Conservation (phyloP, 2,113 vertebrate genomes). For the Rhineura floridana region DNA sequence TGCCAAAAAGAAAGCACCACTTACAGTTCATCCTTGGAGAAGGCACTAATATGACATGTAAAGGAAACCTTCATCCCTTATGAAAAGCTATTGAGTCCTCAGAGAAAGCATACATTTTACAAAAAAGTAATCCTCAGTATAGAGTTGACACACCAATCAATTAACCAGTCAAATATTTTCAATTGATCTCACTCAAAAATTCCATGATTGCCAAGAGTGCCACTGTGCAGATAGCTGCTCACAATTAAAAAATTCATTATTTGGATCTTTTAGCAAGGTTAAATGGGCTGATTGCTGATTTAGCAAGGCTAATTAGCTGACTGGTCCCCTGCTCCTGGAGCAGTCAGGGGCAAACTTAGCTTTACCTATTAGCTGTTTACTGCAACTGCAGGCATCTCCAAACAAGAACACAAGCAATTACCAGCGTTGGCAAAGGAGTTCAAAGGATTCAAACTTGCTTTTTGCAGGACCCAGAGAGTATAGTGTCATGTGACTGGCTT, state of each 20-base stretch:
- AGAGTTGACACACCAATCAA: not conserved
- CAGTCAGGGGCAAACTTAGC: too few species aligned
- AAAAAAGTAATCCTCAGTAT: not conserved
- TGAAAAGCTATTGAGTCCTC: constrained; percentile 51
- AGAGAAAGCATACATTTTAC: constrained; percentile 41
- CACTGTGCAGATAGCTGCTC: not conserved
- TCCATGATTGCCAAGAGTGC: not conserved
- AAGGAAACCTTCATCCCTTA: constrained; percentile 26
- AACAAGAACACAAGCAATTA: not conserved
- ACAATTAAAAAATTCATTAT: not conserved
- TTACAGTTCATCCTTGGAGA: constrained; percentile 38
- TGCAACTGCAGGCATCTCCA: too few species aligned
- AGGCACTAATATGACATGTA: constrained; percentile 34
- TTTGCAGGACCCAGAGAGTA: not conserved
- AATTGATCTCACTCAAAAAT: not conserved
- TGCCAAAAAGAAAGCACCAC: constrained; percentile 52
- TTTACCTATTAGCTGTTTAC: too few species aligned
- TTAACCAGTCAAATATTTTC: not conserved
- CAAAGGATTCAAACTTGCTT: not conserved
- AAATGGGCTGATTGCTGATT: not conserved
- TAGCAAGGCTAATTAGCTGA: too few species aligned
- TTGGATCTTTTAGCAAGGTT: not conserved
- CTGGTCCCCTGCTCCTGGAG: not conserved
- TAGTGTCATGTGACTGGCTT: too few species aligned
- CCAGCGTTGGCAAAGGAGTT: not conserved